Percentiles rank a stretch among this genome's conserved stretches.
Conservation (phyloP, 2,888 invertebrate species). For the Mythimna ferrago region DNA sequence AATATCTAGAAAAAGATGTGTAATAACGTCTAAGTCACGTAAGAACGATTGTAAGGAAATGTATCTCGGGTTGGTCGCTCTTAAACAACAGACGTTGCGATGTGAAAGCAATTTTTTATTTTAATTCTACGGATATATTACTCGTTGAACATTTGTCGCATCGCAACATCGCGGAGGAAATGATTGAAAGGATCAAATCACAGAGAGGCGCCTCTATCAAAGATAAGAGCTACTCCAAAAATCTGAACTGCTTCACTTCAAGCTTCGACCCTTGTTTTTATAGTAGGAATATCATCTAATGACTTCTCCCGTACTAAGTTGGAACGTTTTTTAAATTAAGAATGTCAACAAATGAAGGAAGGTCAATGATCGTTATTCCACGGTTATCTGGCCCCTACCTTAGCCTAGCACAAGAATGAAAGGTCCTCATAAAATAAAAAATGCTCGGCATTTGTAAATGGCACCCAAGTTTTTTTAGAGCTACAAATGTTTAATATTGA, state of each 20-base stretch:
- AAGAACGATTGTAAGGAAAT: no score
- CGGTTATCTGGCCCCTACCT: no score
- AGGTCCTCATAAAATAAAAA: constrained; percentile 4
- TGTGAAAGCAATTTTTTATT: neutral
- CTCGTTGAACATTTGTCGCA: neutral
- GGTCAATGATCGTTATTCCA: no score
- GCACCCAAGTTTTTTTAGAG: constrained; percentile 19
- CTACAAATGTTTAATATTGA: neutral
- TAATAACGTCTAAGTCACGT: no score
- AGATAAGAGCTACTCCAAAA: neutral
- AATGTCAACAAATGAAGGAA: no score
- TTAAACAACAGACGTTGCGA: neutral
- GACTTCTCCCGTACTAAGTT: no score
- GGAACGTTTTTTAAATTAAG: no score
- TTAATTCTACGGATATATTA: neutral
- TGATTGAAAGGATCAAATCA: neutral
- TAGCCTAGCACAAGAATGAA: neutral
- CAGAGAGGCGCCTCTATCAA: neutral
- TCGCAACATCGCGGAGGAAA: neutral
- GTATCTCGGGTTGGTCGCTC: no score
- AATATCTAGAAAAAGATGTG: no score
- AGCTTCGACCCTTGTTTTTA: neutral
- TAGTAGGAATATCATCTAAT: no score
- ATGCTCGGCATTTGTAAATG: neutral
- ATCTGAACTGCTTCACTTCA: neutral